Evolutionary conservation across 2,797 vertebrate species (phyloP).

Genomic region (Malurus leucopterus): DNA sequence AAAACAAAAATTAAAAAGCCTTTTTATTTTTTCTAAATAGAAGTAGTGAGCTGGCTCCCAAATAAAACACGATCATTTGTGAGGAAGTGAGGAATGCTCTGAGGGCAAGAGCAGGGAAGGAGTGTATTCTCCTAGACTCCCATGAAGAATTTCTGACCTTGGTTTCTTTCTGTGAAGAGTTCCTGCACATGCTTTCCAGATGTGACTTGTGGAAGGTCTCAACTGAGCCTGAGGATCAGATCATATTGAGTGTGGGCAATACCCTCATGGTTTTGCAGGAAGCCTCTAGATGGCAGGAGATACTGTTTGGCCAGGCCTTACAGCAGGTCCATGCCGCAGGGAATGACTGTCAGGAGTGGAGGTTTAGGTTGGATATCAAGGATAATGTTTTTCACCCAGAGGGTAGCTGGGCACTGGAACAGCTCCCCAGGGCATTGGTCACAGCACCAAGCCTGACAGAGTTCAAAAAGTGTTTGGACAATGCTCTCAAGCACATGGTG

Average conservation of each 20-base stretch:
- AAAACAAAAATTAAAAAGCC: neutral
- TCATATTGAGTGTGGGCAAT: fast-evolving
- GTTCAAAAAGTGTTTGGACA: neutral
- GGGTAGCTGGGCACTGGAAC: neutral
- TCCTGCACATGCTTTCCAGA: neutral
- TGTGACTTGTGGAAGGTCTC: neutral
- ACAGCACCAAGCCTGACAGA: neutral
- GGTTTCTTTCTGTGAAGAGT: neutral
- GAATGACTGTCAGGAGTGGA: neutral
- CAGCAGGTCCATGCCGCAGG: neutral
- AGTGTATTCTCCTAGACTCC: neutral
- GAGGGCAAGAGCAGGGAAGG: neutral
- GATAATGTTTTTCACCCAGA: neutral
- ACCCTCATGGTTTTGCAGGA: neutral
- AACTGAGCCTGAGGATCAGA: neutral
- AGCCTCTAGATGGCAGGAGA: constrained; percentile 20
- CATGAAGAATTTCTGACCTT: neutral
- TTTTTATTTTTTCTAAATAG: neutral
- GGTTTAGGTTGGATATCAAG: neutral
- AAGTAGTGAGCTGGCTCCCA: neutral
- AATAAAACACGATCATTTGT: neutral
- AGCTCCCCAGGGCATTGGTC: neutral
- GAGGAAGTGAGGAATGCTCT: neutral
- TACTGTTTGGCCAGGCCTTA: neutral
- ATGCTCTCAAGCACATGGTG: neutral